Evolutionary conservation across 2,797 vertebrate species (phyloP), one percentile per base, ranked within the genome.

Genomic region (Adrianichthys oophorus): DNA sequence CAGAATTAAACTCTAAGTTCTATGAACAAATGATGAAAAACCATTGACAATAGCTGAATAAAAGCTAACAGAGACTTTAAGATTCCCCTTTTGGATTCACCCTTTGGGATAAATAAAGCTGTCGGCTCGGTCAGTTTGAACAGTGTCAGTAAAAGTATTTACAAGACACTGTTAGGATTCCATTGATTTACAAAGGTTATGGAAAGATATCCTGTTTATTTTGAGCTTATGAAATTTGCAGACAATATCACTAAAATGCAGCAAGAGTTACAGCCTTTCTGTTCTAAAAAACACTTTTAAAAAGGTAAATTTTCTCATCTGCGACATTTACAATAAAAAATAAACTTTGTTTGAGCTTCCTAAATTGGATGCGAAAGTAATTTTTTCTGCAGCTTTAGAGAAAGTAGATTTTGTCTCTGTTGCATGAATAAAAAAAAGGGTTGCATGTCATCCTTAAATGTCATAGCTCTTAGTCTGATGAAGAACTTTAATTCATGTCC

Each of bases 201-300:
- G 15, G 19, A 53, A 12, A 48, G 46, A 70, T 59, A 59, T 71
- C 56, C 21, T 52, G 59, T 59, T 56, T 52, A 3, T 40, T 21
- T 68, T 72, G 73, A 46, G 26, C 46, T 58, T 69, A 69, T 80
- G 65, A 70, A 62, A 56, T 62, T 37, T 23, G 19, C 26, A 42
- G 55, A 59, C 19, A 10, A 37, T 12, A 37, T 37, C 26, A 6
- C 6, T 26, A 37, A 37, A 37, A 37, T 37, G 3, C 10, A 37
- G 32, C 32, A 37, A 10, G 8, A 7, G 7, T 32, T 3, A 12
- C 32, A 37, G 10, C 32, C 32, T 37, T 0, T 13, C 3, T 3
- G 32, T 37, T 12, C 32, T 32, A 12, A 37, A 29, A 32, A 37
- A 12, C 13, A 12, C 8, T 12, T 32, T 32, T 32, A 8, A 10